Percentiles rank a stretch among this genome's conserved stretches.
These are phyloP conservation scores for Petromus typicus DNA, from an alignment of 2,113 vertebrate genomes.

Conservation along the genomic window DNA sequence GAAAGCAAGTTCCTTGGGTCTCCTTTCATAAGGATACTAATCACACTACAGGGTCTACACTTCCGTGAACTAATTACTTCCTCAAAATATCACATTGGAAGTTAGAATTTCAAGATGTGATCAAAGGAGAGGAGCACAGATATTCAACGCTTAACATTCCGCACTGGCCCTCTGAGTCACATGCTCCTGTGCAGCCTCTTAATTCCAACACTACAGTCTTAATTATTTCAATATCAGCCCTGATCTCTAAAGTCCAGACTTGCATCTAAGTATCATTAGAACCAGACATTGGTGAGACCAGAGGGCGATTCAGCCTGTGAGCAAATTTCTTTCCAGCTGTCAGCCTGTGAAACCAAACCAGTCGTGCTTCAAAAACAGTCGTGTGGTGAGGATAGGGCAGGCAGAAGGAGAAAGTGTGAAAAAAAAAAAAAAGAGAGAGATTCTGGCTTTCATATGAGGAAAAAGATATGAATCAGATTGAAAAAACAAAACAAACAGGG, in stretches of 20 bases:
- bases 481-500: neutral
- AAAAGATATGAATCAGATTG: neutral
- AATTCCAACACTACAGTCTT: neutral
- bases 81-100: neutral
- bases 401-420: neutral
- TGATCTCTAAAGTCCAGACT: neutral
- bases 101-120: neutral
- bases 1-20: neutral
- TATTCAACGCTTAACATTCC: neutral
- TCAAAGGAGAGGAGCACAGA: neutral
- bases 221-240: neutral
- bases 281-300: too few species aligned
- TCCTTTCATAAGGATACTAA: neutral
- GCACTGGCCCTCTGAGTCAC: rapidly evolving
- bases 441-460: rapidly evolving
- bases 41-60: too few species aligned
- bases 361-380: neutral
- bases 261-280: neutral
- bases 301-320: neutral
- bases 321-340: neutral
- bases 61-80: too few species aligned
- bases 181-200: neutral
- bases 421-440: too few species aligned
- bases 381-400: rapidly evolving
- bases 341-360: neutral